Evolutionary conservation across 2,113 vertebrate species (phyloP).

Genomic region (Plecturocebus donacophilus): DNA sequence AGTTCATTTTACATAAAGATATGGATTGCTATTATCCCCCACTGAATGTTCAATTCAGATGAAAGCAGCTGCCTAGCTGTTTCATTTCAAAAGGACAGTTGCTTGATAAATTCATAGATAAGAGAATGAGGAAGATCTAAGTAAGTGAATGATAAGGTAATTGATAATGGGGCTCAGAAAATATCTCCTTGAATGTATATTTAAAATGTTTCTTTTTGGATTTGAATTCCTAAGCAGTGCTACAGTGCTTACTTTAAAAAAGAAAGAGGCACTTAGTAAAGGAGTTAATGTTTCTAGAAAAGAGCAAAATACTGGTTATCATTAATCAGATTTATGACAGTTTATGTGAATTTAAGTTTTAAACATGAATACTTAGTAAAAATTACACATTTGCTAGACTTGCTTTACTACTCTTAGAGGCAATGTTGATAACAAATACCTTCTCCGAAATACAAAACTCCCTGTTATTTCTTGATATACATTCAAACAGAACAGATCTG

Average conservation of each 20-base stretch:
- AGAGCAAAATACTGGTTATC: not conserved
- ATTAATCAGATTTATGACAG: not conserved
- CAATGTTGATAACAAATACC: not conserved
- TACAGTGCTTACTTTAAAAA: not conserved
- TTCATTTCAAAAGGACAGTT: not conserved
- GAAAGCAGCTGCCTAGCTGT: not conserved
- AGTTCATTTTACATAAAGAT: not conserved
- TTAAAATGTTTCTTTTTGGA: not conserved
- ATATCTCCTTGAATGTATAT: not conserved
- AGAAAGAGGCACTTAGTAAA: not conserved
- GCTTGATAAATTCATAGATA: not conserved
- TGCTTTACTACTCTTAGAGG: not conserved
- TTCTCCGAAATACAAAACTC: not conserved
- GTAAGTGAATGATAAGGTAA: not conserved
- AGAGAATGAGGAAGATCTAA: not conserved
- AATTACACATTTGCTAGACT: not conserved
- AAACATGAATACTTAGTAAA: not conserved
- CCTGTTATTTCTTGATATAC: not conserved
- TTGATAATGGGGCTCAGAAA: not conserved
- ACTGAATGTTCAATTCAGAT: not conserved
- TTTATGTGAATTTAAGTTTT: not conserved
- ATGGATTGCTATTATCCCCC: not conserved
- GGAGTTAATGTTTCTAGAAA: not conserved
- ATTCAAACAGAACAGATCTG: not conserved
- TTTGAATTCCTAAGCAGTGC: not conserved